Conservation (phyloP, 37 sponge, comb jelly and placozoan species). For the Tethya wilhelma region DNA sequence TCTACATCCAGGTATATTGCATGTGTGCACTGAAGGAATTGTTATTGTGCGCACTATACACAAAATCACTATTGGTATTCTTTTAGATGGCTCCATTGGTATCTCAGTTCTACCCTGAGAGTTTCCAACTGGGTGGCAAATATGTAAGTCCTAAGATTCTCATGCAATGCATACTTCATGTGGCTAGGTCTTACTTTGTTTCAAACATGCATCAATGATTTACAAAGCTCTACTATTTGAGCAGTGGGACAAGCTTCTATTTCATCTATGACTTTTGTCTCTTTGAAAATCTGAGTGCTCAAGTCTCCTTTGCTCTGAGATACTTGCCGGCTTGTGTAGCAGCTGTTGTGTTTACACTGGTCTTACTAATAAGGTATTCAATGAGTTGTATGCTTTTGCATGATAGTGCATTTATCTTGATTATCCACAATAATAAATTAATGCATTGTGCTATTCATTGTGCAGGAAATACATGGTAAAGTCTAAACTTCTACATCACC, state of each 20-base stretch:
- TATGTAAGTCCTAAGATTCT: constrained; percentile 69
- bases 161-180: background rate
- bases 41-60: background rate
- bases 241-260: constrained; percentile 70
- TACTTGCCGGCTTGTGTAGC: constrained; percentile 62
- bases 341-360: constrained; percentile 18
- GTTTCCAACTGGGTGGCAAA: constrained; percentile 37
- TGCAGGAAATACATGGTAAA: background rate
- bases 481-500: background rate
- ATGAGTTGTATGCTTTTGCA: background rate
- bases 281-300: constrained; percentile 46
- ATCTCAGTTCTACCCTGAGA: constrained; percentile 36
- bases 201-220: too few species aligned
- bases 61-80: background rate
- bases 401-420: background rate
- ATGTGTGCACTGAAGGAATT: too few species aligned
- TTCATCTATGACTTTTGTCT: constrained; percentile 88
- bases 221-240: constrained; percentile 67
- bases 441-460: background rate
- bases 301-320: constrained; percentile 56
- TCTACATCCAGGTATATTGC: constrained; percentile 73
- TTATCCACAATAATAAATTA: too few species aligned
- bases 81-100: constrained; percentile 48
- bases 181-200: too few species aligned
- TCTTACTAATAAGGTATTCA: constrained; percentile 30